Percentiles rank a stretch among this genome's conserved stretches.
Conservation (phyloP, 2,113 vertebrate species). For the Ochotona curzoniae region DNA sequence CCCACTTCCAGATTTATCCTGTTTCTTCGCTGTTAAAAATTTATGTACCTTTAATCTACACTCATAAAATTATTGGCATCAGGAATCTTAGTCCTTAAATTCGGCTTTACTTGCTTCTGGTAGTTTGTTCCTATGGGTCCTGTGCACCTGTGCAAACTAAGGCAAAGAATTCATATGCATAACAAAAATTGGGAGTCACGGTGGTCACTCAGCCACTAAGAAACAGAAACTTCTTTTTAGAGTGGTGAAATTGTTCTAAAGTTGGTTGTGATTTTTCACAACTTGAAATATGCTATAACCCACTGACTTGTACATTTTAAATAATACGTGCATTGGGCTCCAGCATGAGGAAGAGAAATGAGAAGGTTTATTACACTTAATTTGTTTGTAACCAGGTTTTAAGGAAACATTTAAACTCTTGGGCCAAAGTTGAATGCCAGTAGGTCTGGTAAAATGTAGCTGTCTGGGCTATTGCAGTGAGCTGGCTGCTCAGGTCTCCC, state of each 20-base stretch:
- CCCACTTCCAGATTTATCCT: not conserved
- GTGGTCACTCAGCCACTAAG: not conserved
- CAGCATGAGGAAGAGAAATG: not conserved
- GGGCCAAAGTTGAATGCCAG: not conserved
- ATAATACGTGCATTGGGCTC: slow-evolving; percentile 28
- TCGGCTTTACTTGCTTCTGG: not conserved
- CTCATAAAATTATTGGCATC: not conserved
- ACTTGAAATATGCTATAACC: not conserved
- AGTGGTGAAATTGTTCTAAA: slow-evolving; percentile 9
- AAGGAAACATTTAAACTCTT: slow-evolving; percentile 14
- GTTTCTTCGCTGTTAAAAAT: not conserved
- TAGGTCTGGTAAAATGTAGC: not conserved
- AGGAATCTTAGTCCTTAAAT: slow-evolving; percentile 16
- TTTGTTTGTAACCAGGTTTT: not conserved
- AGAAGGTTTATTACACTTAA: not conserved
- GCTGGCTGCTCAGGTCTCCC: not conserved
- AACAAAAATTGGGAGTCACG: not conserved
- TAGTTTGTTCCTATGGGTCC: not conserved
- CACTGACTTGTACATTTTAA: not conserved
- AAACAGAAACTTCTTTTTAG: not conserved
- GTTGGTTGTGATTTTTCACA: not conserved
- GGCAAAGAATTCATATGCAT: not conserved
- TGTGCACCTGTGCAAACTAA: not conserved
- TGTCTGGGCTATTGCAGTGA: not conserved
- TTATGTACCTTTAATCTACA: not conserved